Percentiles rank a stretch among this genome's conserved stretches.
phyloP scores from a whole-genome alignment of 2,888 invertebrate species.

The Phalera bucephala region DNA sequence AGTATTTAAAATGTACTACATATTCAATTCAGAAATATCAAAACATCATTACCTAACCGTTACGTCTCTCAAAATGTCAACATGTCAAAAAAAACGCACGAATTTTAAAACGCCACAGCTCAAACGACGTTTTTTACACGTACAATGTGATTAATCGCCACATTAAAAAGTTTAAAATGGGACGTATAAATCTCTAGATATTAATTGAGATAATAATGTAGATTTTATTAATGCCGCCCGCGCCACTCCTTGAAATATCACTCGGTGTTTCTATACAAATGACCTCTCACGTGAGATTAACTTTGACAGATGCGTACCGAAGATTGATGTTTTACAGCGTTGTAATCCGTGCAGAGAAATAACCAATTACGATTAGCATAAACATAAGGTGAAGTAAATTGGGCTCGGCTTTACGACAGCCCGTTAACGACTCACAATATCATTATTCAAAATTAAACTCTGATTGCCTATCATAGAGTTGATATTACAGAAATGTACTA shows the following conservation, averaged over 20 bases:
- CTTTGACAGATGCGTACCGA: constrained; percentile 27
- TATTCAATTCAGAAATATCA: too few species aligned
- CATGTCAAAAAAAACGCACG: constrained; percentile 33
- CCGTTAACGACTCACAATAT: too few species aligned
- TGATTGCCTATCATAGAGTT: too few species aligned
- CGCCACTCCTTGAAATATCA: constrained; percentile 37
- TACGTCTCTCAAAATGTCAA: constrained; percentile 38
- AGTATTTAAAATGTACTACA: too few species aligned
- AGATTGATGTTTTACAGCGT: constrained; percentile 55
- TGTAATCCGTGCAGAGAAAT: constrained; percentile 70
- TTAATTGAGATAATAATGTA: constrained; percentile 62
- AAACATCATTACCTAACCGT: too few species aligned
- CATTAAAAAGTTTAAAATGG: constrained; percentile 55
- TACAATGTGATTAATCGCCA: constrained; percentile 45
- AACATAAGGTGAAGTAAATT: constrained; percentile 71
- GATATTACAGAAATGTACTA: too few species aligned
- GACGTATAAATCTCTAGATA: constrained; percentile 51
- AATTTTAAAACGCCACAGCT: constrained; percentile 22
- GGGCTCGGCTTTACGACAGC: too few species aligned
- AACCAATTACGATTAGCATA: constrained; percentile 81
- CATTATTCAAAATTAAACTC: too few species aligned
- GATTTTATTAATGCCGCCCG: constrained; percentile 44
- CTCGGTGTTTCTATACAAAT: constrained; percentile 37
- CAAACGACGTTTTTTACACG: constrained; percentile 42
- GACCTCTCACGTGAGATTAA: constrained; percentile 32